Base-by-base conservation (phyloP, 1,140 invertebrate genomes). In the Drosophila ironensis region DNA sequence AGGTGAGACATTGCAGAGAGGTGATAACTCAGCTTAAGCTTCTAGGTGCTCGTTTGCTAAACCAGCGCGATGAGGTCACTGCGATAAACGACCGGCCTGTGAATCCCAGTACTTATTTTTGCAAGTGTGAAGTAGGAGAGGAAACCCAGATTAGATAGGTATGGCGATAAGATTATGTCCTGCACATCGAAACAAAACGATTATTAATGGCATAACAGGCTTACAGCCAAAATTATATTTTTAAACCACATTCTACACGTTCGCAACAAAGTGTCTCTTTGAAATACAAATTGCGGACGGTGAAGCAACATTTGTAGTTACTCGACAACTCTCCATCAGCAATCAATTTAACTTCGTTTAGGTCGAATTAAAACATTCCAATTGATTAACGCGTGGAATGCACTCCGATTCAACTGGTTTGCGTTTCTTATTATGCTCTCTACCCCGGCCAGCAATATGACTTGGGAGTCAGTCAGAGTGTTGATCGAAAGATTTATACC, bases 1-100 rank as follows among this genome's bases (percentile, higher is more conserved):
- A 84, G 67, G 59, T 84, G 80, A 48, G 57, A 82, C 80, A 86
- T 77, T 45, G 54, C 46, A 56, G n/a, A 44, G 30, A 25, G 22
- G 45, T 78, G 70, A 80, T 80, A 74, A 60, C 45, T 74, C 47
- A 16, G 11, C 41, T 40, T 24, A 48, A 28, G 19, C 19, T 19
- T 22, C 27, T 47, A 27, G 28, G 33, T 48, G 24, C 19, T 45
- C 17, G 9, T 48, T 47, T 20, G 25, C 14, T 9, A 41, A 64
- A 41, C 12, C 9, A 53, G 11, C 14, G 7, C 19, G 37, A 70
- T 70, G 66, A 70, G 52, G 44, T 70, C 66, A 69, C 40, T 28
- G 44, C 25, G 24, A 27, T 42, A 46, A 14, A 22, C 27, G 41
- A 22, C 54, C 11, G 22, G 27, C 6, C 6, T 19, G 66, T 57